A percentile compares a stretch with the other conserved stretches of the same genome.
Evolutionary conservation across 2,113 vertebrate genomes (phyloP).

Genomic region (Macroglossus sobrinus): DNA sequence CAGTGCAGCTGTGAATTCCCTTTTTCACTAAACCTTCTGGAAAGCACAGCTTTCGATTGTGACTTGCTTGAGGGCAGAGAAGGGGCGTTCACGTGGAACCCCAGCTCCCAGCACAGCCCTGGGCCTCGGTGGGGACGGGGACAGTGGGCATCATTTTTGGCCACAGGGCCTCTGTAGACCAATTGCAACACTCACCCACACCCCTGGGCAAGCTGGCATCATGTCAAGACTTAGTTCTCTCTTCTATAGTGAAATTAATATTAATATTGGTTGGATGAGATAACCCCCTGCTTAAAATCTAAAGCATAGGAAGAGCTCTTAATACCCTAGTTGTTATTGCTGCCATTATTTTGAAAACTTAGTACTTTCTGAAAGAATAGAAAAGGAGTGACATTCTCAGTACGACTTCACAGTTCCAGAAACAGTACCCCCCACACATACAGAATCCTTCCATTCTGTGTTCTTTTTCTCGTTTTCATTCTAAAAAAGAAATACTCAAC

Average conservation of each 20-base stretch:
- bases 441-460: not conserved
- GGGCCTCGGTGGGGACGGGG: not conserved
- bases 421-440: fast-evolving
- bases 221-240: not conserved
- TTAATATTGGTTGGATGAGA: not conserved
- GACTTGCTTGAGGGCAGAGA: not conserved
- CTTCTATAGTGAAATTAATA: not conserved
- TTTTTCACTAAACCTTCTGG: not conserved
- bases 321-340: fast-evolving
- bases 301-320: not conserved
- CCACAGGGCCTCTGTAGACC: fast-evolving
- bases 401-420: not conserved
- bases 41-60: not conserved
- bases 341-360: not conserved
- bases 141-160: fast-evolving
- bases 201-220: not conserved
- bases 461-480: not conserved
- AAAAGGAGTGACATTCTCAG: not conserved
- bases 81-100: fast-evolving
- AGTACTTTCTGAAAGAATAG: not conserved
- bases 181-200: not conserved
- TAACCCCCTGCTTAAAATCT: not conserved
- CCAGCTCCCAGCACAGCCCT: fast-evolving
- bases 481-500: not conserved
- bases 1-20: fast-evolving